Evolutionary conservation across 2,888 invertebrate genomes (phyloP), one percentile per base, ranked within the genome.

Genomic region (Hypomecis atomaria): DNA sequence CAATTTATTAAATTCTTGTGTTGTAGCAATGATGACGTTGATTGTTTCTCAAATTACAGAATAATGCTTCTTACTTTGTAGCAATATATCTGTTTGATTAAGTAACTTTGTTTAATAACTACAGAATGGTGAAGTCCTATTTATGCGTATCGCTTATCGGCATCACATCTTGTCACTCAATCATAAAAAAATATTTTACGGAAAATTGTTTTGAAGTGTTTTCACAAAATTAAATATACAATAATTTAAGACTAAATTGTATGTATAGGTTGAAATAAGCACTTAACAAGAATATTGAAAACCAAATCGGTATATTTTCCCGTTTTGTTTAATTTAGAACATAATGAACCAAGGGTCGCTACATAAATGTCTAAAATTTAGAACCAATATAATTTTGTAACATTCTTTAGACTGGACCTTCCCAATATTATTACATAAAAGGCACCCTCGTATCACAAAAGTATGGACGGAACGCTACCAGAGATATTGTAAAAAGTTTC

Each of bases 401-500:
- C 59, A 64, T 64, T 64, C 55, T 52, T 59, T 55, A 36, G 53
- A 54, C 56, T 55, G 55, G 36, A 59, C 59, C 53, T 48, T 53
- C 33, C 64, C 36, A 47, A 56, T 59, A 33, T 64, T 59, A 59
- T 59, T 47, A 65, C 45, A 42, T 56, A 45, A 56, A 53, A 56
- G 33, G 44, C 50, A 59, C 64, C 65, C 62, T 55, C 67, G 63
- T 69, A 68, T 68, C 63, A 57, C 54, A 61, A 66, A 63, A 69
- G 43, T 63, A 71, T 62, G 59, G 58, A 66, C 57, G 70, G 69
- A 74, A 72, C 65, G 66, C 61, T 71, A 62, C 69, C 68, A 69
- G 67, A 73, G 67, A 74, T 71, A 72, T 72, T 71, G 70, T 75
- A 71, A 78, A 79, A 81, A 81, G 74, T 78, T 78, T 61, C 58